phyloP scores from a whole-genome alignment of 2,797 vertebrate genomes.

The Meda fulgida region DNA sequence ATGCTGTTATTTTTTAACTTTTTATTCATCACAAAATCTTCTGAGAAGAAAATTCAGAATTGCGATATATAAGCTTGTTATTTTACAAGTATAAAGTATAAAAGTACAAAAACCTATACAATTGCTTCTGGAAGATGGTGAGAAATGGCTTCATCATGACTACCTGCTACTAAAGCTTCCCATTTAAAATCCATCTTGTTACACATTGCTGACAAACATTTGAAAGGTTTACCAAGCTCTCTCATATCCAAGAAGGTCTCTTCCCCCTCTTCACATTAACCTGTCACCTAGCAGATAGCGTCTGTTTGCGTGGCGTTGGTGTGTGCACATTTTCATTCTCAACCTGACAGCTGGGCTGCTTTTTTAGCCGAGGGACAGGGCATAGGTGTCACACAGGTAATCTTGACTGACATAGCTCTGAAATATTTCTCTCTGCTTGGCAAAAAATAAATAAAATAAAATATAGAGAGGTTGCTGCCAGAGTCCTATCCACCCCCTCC shows the following conservation, averaged over 20 bases:
- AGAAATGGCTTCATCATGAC: neutral
- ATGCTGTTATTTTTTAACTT: too few relatives aligned
- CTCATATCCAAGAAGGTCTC: constrained; percentile 45
- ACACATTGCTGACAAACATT: constrained; percentile 47
- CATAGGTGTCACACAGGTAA: constrained; percentile 52
- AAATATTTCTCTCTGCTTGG: constrained; percentile 38
- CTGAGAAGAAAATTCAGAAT: neutral
- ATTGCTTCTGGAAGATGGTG: neutral
- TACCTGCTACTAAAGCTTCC: neutral
- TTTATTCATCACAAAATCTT: too few relatives aligned
- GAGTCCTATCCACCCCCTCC: constrained; percentile 14
- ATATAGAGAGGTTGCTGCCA: constrained; percentile 1
- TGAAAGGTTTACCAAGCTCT: constrained; percentile 51
- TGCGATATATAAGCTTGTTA: neutral
- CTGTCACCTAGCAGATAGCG: constrained; percentile 57
- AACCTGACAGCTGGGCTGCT: constrained; percentile 50
- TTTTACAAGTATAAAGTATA: neutral
- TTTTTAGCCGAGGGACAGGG: constrained; percentile 49
- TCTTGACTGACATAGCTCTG: constrained; percentile 57
- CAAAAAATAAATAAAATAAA: neutral
- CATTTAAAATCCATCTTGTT: constrained; percentile 31
- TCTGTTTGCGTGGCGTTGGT: constrained; percentile 31
- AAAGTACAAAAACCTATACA: neutral
- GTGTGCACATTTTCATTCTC: constrained; percentile 44
- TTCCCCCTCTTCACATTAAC: constrained; percentile 58